Evolutionary conservation across 2,888 invertebrate genomes (phyloP), one percentile per base, ranked within the genome.

Genomic region (Nomada flava): DNA sequence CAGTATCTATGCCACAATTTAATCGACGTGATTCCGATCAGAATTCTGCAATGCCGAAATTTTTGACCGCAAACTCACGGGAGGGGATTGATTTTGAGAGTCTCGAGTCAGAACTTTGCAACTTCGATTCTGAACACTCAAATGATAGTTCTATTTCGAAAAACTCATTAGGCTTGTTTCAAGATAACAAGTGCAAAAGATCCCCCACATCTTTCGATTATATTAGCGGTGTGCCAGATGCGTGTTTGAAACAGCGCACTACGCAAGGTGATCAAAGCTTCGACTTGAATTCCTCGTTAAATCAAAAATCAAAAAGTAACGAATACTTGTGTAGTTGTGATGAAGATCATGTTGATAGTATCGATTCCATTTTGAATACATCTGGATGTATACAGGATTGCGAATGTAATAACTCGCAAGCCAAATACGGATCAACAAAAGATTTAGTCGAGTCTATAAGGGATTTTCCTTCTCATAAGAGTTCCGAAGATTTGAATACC

Each of bases 81-180:
- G 92, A 93, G 71, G 92, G 93, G n/a, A 92, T 93, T 50, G 93
- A 93, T 76, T 93, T 93, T 57, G 93, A 93, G 62, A 92, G 91
- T 62, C 87, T 93, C 64, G 92, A 93, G 63, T 89, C 91, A 7
- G 92, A 93, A 63, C 86, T 93, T 13, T 90, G 91, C 65, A 90
- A 91, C 76, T 89, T 93, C 44, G 92, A 93, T 62, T 90, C 91
- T 18, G 92, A 92, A 44, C 90, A 92, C 65, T 91, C 93, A 26
- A 92, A 89, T 79, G 92, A 92, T 77, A 92, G 91, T 79, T 89
- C 90, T 15, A 89, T 87, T 64, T 91, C 92, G 1, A 90, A 92
- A 79, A 90, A 77, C 65, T 92, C 92, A n/a, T 83, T 90, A 70
- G 85, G 86, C 53, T 88, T 89, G 72, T 89, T 89, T 69, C 86